Conservation (phyloP, 2,888 invertebrate species). For the Stenoptilia bipunctidactyla region DNA sequence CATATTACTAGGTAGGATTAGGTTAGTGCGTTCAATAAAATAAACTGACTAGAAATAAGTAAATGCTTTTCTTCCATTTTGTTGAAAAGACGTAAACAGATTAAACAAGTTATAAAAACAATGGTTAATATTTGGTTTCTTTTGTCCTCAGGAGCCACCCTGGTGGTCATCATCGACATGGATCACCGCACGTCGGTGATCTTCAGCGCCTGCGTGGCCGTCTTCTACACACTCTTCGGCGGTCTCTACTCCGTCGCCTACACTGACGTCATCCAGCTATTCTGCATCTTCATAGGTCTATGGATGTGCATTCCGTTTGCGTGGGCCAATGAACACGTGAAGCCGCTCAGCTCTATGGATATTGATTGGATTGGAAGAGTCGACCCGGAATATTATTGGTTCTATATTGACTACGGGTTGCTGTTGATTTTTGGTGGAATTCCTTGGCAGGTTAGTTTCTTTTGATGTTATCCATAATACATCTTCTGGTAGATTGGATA, state of each 20-base stretch:
- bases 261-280: slow-evolving; percentile 97
- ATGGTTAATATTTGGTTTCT: too few relatives aligned
- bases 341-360: slow-evolving; percentile 83
- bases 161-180: slow-evolving; percentile 97
- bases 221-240: slow-evolving; percentile 97
- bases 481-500: too few relatives aligned
- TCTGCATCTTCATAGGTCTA: slow-evolving; percentile 97
- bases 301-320: slow-evolving; percentile 99
- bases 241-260: slow-evolving; percentile 98
- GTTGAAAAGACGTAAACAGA: too few relatives aligned
- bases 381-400: slow-evolving; percentile 79
- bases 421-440: slow-evolving; percentile 95
- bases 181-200: slow-evolving; percentile 94
- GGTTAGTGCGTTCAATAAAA: too few relatives aligned
- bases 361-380: slow-evolving; percentile 92
- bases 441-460: slow-evolving; percentile 91
- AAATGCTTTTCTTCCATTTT: too few relatives aligned
- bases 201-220: slow-evolving; percentile 95
- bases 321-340: slow-evolving; percentile 88
- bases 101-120: too few relatives aligned
- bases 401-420: slow-evolving; percentile 89
- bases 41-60: too few relatives aligned
- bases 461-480: too few relatives aligned
- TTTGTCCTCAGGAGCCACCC: slow-evolving; percentile 82
- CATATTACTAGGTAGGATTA: too few relatives aligned